Evolutionary conservation across 2,797 vertebrate species (phyloP).

Genomic region (Chloroceryle amazona): DNA sequence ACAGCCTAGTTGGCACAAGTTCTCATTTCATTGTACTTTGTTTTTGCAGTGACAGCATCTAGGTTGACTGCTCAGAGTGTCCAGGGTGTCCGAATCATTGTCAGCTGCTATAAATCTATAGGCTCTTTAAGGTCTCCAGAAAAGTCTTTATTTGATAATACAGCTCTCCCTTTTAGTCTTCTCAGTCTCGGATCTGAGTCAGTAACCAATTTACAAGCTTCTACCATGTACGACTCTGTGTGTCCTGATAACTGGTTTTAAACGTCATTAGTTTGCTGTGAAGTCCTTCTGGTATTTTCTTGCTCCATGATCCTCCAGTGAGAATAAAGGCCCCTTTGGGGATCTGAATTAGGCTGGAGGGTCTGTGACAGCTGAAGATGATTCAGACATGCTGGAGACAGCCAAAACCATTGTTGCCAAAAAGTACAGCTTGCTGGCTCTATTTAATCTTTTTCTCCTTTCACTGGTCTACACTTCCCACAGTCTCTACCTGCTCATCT

Average conservation of each 20-base stretch:
- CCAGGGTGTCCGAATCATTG: slow-evolving; percentile 34
- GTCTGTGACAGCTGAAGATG: neutral
- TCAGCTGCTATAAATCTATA: slow-evolving; percentile 47
- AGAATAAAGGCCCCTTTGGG: neutral
- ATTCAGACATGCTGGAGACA: neutral
- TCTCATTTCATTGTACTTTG: neutral
- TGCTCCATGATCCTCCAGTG: rapidly evolving
- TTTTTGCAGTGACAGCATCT: neutral
- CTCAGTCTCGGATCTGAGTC: neutral
- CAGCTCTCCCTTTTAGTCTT: neutral
- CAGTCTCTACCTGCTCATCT: neutral
- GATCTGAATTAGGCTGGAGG: neutral
- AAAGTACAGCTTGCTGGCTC: neutral
- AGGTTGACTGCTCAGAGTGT: neutral
- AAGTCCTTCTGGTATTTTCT: neutral
- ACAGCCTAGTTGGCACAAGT: neutral
- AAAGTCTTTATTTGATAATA: neutral
- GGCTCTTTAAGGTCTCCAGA: slow-evolving; percentile 28
- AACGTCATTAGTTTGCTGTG: slow-evolving; percentile 16
- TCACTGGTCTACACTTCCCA: neutral
- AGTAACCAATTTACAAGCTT: neutral
- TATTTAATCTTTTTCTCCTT: neutral
- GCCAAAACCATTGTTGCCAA: neutral
- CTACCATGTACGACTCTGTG: neutral
- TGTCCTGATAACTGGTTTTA: neutral